phyloP scores from a whole-genome alignment of 2,113 vertebrate genomes.

The Percina caprodes region DNA sequence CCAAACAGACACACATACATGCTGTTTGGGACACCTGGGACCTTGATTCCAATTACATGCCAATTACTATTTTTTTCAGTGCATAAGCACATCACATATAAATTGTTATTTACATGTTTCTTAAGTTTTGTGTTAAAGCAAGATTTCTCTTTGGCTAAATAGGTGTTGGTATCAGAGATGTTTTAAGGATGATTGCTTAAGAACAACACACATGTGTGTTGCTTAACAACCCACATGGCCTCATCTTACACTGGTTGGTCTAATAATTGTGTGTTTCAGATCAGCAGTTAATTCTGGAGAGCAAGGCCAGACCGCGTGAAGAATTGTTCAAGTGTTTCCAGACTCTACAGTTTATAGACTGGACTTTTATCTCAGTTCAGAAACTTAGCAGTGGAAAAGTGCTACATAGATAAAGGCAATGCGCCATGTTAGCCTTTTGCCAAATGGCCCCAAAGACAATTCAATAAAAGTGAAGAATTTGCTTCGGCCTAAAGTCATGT shows the following conservation, averaged over 20 bases:
- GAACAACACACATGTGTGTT: too few species aligned
- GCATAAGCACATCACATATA: slow-evolving; percentile 1
- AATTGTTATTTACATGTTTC: slow-evolving; percentile 34
- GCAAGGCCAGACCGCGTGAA: not conserved
- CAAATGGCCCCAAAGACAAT: slow-evolving; percentile 61
- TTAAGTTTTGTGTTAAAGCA: slow-evolving; percentile 18
- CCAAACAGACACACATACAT: not conserved
- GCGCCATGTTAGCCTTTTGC: slow-evolving; percentile 5
- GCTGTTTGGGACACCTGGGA: not conserved
- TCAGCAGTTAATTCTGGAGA: slow-evolving; percentile 8
- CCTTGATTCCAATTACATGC: slow-evolving; percentile 14
- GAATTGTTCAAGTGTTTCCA: not conserved
- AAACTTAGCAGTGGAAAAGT: slow-evolving; percentile 10
- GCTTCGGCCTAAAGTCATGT: slow-evolving; percentile 53
- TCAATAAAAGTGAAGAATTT: slow-evolving; percentile 63
- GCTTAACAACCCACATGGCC: not conserved
- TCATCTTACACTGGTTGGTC: not conserved
- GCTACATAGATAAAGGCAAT: slow-evolving; percentile 29
- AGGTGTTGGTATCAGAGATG: slow-evolving; percentile 43
- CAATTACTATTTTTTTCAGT: not conserved
- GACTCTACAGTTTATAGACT: slow-evolving; percentile 27
- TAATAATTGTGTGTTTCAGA: not conserved
- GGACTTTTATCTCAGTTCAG: slow-evolving; percentile 14
- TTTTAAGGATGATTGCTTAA: slow-evolving; percentile 15
- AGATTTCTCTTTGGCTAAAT: slow-evolving; percentile 37